Percentiles rank a stretch among this genome's conserved stretches.
These are phyloP conservation scores for Himantopus leucocephalus DNA, from an alignment of 2,113 vertebrate species.

Conservation along the genomic window DNA sequence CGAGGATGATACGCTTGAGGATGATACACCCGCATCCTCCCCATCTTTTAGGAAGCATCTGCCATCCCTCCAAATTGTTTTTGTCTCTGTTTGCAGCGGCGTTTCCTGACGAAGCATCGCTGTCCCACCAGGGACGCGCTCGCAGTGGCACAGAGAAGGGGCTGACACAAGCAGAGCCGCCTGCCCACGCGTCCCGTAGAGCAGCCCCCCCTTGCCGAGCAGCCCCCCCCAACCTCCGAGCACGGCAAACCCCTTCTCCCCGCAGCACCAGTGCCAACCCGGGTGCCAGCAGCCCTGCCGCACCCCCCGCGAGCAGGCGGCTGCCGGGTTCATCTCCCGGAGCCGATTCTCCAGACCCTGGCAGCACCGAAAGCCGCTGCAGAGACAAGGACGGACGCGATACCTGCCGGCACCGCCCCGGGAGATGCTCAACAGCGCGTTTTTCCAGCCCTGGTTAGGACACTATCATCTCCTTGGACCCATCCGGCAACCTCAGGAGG, in stretches of 20 bases:
- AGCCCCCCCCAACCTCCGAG: background rate
- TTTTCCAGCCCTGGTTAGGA: background rate
- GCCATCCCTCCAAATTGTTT: background rate
- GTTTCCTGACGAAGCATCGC: background rate
- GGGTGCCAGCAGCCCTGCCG: background rate
- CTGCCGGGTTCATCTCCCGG: accelerated
- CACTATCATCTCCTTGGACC: accelerated
- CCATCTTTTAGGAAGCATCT: background rate
- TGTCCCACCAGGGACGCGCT: background rate
- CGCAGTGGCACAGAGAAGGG: background rate
- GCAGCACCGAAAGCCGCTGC: background rate
- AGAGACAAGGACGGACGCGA: accelerated
- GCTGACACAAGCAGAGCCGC: background rate
- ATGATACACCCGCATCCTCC: background rate
- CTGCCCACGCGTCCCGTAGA: accelerated
- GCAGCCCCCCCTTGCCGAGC: background rate
- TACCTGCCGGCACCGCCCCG: accelerated
- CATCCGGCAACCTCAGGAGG: background rate
- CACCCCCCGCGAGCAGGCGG: too few relatives aligned
- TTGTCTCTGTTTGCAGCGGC: background rate
- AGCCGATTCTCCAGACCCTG: background rate
- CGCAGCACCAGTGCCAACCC: accelerated
- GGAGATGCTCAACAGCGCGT: background rate
- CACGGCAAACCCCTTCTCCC: background rate
- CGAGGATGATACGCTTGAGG: background rate